Evolutionary conservation across 2,113 vertebrate genomes (phyloP), one percentile per base, ranked within the genome.

Genomic region (Aix galericulata): DNA sequence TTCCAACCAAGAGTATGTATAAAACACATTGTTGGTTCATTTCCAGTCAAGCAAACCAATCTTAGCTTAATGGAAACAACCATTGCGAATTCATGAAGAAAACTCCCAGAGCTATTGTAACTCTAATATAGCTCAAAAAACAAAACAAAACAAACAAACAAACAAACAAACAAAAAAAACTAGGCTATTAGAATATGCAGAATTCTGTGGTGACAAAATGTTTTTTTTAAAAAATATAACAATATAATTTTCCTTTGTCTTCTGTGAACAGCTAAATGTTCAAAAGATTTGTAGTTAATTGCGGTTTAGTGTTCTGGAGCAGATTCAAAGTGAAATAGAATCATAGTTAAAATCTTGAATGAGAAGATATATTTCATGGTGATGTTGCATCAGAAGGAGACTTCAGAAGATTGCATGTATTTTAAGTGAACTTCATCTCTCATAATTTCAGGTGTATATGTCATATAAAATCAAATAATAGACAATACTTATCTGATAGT

Each of bases 11-110:
- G 34, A 85, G 64, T 68, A 90, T 93, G 59, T 93, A 56, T 96
- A 94, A 97, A 97, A 95, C 38, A 91, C 76, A 76, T 73, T 87
- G 91, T 81, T 97, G 77, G 86, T 97, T 96, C 90, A 95, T 88
- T 97, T 96, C 80, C 83, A 93, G 91, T 96, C 82, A 96, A 93
- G 42, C 29, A 88, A 94, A 95, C 95, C 80, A 95, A 67, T 97
- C 95, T 97, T 94, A 97, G 64, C 83, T 97, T 96, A 95, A 94
- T 96, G 80, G 80, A 94, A 94, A 9, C 2, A 1, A 44, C 72
- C 76, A 90, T 15, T 76, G 91, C 78, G 40, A 80, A 91, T 94
- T 91, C 85, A 95, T 95, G 82, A 96, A 81, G 72, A 73, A 88
- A 90, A 7, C 26, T 93, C 52, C 34, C 69, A 96, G 53, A 95